A percentile compares a stretch with the other conserved stretches of the same genome.
Evolutionary conservation across 92 coral and sea anemone genomes (phyloP).

Genomic region (Anthopleura xanthogrammica): DNA sequence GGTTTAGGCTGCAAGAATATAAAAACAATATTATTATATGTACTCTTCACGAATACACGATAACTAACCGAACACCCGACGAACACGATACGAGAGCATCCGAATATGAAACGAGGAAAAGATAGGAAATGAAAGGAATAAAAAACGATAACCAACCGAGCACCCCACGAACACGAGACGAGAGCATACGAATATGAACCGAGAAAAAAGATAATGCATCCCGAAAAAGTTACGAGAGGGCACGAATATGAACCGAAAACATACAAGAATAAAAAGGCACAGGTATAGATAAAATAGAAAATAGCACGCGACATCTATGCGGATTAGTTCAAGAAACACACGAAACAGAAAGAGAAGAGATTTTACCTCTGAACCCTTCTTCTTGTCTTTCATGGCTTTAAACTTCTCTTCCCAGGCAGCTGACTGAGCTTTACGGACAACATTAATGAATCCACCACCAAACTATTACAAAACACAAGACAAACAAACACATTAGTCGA

Average conservation of each 20-base stretch:
- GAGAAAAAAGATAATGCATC: neutral
- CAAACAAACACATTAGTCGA: neutral
- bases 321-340: no score
- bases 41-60: neutral
- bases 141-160: neutral
- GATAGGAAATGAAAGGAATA: neutral
- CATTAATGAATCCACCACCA: constrained; percentile 85
- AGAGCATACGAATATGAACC: neutral
- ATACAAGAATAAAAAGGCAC: neutral
- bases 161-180: neutral
- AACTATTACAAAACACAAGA: neutral
- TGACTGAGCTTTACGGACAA: constrained; percentile 96
- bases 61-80: no score
- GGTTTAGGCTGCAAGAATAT: constrained; percentile 34
- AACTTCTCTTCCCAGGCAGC: constrained; percentile 99
- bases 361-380: constrained; percentile 63
- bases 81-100: no score
- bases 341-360: no score
- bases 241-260: neutral
- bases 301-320: neutral
- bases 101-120: neutral
- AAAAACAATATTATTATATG: neutral
- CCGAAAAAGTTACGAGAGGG: neutral
- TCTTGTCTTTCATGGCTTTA: constrained; percentile 96
- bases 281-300: no score